Evolutionary conservation across 2,797 vertebrate species (phyloP).

Genomic region (Nannoperca obscura): DNA sequence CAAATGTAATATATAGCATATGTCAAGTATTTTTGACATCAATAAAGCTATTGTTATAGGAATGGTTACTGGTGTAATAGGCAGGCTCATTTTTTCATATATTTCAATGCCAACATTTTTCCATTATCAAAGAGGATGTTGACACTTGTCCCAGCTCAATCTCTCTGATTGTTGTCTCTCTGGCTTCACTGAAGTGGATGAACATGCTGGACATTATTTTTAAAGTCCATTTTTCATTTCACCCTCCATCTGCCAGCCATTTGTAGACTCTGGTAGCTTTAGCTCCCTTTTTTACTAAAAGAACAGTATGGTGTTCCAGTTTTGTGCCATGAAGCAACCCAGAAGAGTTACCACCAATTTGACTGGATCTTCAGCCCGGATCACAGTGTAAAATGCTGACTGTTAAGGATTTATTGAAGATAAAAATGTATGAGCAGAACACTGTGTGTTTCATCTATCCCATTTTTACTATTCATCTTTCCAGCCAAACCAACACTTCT

Average conservation of each 20-base stretch:
- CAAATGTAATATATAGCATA: not conserved
- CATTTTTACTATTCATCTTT: not conserved
- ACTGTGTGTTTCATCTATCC: not conserved
- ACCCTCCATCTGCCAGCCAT: slow-evolving; percentile 36
- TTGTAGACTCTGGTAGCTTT: not conserved
- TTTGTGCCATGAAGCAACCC: not conserved
- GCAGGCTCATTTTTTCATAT: not conserved
- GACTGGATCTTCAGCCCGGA: not conserved
- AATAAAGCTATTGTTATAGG: not conserved
- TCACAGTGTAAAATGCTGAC: not conserved
- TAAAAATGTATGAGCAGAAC: not conserved
- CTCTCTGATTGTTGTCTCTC: slow-evolving; percentile 19
- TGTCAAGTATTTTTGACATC: not conserved
- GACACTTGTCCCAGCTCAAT: slow-evolving; percentile 14
- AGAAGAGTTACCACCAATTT: not conserved
- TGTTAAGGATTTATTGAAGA: not conserved
- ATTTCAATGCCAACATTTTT: not conserved
- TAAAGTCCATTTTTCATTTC: slow-evolving; percentile 35
- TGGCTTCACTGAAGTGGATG: slow-evolving; percentile 24
- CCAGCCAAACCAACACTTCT: slow-evolving; percentile 13
- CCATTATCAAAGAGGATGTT: not conserved
- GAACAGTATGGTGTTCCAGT: not conserved
- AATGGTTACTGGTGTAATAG: slow-evolving; percentile 2
- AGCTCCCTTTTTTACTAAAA: not conserved
- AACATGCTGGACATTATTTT: slow-evolving; percentile 31